Evolutionary conservation across 2,888 invertebrate species (phyloP).

Genomic region (Neria commutata): DNA sequence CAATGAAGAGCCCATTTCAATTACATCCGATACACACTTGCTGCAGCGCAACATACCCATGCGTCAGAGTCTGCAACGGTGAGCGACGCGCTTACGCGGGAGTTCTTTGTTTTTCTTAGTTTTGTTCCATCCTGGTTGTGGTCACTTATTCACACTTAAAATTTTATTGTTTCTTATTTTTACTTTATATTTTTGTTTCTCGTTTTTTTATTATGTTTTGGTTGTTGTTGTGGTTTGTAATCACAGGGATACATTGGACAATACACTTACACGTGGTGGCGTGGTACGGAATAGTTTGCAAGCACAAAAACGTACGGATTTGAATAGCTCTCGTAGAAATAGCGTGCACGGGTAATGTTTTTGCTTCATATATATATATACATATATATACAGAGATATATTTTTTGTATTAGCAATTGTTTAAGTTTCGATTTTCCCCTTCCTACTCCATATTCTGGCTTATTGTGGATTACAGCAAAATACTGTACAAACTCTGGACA

Average conservation of each 20-base stretch:
- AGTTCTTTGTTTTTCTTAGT: slow-evolving; percentile 12
- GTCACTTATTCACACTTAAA: not conserved
- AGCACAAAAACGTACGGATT: slow-evolving; percentile 59
- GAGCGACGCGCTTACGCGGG: slow-evolving; percentile 42
- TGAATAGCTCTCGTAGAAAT: slow-evolving; percentile 65
- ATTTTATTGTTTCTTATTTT: slow-evolving; percentile 10
- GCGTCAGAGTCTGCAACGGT: slow-evolving; percentile 65
- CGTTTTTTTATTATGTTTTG: slow-evolving; percentile 9
- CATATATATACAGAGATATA: slow-evolving; percentile 18
- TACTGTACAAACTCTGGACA: slow-evolving; percentile 28
- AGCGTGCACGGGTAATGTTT: slow-evolving; percentile 67
- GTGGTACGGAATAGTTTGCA: slow-evolving; percentile 67
- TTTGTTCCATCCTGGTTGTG: slow-evolving; percentile 6
- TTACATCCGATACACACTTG: slow-evolving; percentile 63
- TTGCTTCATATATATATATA: slow-evolving; percentile 18
- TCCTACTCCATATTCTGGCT: not conserved
- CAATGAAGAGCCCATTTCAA: slow-evolving; percentile 67
- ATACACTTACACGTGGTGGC: slow-evolving; percentile 68
- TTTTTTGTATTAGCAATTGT: not conserved
- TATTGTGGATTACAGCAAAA: slow-evolving; percentile 23
- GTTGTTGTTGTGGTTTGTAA: slow-evolving; percentile 22
- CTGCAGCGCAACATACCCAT: slow-evolving; percentile 64
- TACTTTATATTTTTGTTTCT: slow-evolving; percentile 10
- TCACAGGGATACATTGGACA: slow-evolving; percentile 65
- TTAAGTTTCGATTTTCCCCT: not conserved